Evolutionary conservation across 2,888 invertebrate genomes (phyloP), one percentile per base, ranked within the genome.

Genomic region (Xanthia icteritia): DNA sequence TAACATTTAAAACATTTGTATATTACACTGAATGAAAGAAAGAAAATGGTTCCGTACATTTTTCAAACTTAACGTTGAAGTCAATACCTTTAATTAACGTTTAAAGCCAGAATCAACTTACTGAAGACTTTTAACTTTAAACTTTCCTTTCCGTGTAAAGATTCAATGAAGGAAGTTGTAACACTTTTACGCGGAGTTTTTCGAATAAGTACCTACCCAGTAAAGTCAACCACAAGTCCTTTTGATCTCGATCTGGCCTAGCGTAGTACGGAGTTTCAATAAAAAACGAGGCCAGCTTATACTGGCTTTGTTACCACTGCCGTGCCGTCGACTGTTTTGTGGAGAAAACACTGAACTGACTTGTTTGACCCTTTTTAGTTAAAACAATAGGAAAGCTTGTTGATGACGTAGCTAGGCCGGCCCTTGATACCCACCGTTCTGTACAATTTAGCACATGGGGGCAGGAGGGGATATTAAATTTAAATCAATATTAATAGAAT

Each of bases 81-180:
- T 45, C 31, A 13, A n/a, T 42, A 13, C 71, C 5, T 70, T n/a
- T 31, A 31, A 23, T 39, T 31, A 39, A 39, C 15, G 39, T 68
- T 15, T 42, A 17, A 42, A 42, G 8, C 8, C 8, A 73, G 51
- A 31, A 42, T 70, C 17, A 31, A 72, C 51, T 39, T 42, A 31
- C 27, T 13, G 23, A 42, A 54, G 39, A 51, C 17, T 70, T 27
- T 36, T 2, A 48, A 45, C 11, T 42, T 69, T 17, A 13, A 58
- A 73, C 5, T 71, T 71, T 27, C 5, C 15, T 39, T 48, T 2
- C 23, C 5, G 15, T 39, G 20, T 17, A 42, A 42, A 73, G 31
- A 61, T 54, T 74, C 8, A 76, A 48, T 27, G 17, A 17, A 45
- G 23, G 2, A 76, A 56, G 36, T 64, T 76, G 1, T 42, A 70